A percentile compares a stretch with the other conserved stretches of the same genome.
Evolutionary conservation across 2,888 invertebrate genomes (phyloP).

Genomic region (Polia nebulosa): DNA sequence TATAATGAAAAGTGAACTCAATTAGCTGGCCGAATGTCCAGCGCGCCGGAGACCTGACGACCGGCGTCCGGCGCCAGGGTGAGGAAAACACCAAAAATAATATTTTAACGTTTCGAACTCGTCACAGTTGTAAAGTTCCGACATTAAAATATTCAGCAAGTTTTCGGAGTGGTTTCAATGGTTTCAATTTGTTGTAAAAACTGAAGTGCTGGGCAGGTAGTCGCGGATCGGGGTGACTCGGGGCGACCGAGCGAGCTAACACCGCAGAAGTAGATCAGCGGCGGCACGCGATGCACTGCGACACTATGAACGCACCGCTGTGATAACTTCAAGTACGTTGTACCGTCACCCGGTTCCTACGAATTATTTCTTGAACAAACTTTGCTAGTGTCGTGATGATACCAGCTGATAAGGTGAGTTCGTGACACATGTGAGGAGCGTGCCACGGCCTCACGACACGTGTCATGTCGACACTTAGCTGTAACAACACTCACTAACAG

Average conservation of each 20-base stretch:
- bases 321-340: not conserved
- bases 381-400: not conserved
- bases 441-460: not conserved
- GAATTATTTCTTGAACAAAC: not conserved
- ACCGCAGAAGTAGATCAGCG: not conserved
- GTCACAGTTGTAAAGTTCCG: not conserved
- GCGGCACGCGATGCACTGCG: not conserved
- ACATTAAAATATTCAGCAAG: not conserved
- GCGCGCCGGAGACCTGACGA: not conserved
- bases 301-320: not conserved
- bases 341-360: not conserved
- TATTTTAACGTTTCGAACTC: not conserved
- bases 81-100: constrained; percentile 7
- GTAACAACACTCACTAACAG: no score
- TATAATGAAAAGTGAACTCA: constrained; percentile 27
- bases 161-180: constrained; percentile 1
- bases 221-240: not conserved
- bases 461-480: not conserved
- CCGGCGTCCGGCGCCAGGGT: not conserved
- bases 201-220: no score
- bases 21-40: constrained; percentile 9
- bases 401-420: not conserved
- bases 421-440: constrained; percentile 1
- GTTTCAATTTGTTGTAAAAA: constrained; percentile 9
- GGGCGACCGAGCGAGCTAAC: not conserved